phyloP scores from a whole-genome alignment of 35 echinoderm and acorn worm genomes.

The Apostichopus japonicus region DNA sequence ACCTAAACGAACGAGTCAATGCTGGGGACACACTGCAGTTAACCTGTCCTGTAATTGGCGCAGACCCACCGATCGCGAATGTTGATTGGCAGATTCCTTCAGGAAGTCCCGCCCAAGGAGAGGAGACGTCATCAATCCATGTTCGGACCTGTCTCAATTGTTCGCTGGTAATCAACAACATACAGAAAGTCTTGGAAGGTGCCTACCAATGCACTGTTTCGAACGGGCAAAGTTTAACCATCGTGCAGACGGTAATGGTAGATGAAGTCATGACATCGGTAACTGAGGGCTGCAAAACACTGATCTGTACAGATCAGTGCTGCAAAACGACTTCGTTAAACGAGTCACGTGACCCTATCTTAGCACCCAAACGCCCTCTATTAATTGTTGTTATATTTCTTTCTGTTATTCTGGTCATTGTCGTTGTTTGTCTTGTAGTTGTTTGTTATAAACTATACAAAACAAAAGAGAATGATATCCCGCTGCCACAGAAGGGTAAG shows the following conservation, averaged over 20 bases:
- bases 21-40: not conserved
- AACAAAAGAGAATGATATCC: not conserved
- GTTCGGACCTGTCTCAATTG: not conserved
- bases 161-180: not conserved
- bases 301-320: too few relatives aligned
- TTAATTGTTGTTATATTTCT: not conserved
- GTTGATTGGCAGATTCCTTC: not conserved
- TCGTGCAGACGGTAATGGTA: not conserved
- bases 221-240: not conserved
- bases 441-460: not conserved
- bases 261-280: not conserved
- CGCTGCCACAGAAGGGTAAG: not conserved
- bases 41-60: not conserved
- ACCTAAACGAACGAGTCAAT: not conserved
- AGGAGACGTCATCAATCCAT: not conserved
- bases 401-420: not conserved
- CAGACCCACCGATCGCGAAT: not conserved
- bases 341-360: not conserved
- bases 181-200: not conserved
- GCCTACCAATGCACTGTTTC: not conserved
- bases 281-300: too few relatives aligned
- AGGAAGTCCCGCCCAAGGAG: not conserved
- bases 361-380: not conserved
- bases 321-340: too few relatives aligned
- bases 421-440: not conserved